Percentiles rank a stretch among this genome's conserved stretches.
Evolutionary conservation across 2,797 vertebrate species (phyloP).

Genomic region (Myotis myotis): DNA sequence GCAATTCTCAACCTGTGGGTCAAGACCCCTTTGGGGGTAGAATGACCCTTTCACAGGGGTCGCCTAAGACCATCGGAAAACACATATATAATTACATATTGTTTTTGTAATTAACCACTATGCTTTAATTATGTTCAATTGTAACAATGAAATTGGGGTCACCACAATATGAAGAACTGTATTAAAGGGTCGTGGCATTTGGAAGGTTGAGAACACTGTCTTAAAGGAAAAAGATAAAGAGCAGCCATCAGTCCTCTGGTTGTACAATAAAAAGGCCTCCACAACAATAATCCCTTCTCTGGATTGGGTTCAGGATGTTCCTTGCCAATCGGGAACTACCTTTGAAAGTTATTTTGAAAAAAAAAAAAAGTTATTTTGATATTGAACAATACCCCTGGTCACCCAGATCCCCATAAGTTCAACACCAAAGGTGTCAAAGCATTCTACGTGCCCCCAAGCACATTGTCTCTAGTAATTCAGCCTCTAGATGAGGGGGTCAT

Average conservation of each 20-base stretch:
- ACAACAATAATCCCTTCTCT: background rate
- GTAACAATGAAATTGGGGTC: too few species aligned
- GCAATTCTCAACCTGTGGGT: too few species aligned
- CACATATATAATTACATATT: too few species aligned
- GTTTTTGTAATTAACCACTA: too few species aligned
- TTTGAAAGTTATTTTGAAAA: background rate
- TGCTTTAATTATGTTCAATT: too few species aligned
- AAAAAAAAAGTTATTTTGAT: background rate
- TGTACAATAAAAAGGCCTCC: background rate
- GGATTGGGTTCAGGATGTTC: background rate
- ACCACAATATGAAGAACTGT: too few species aligned
- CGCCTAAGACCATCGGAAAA: too few species aligned
- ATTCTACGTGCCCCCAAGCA: background rate
- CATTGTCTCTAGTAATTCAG: background rate
- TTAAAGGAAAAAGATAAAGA: background rate
- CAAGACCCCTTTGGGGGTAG: too few species aligned
- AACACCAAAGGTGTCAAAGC: background rate
- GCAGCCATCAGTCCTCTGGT: background rate
- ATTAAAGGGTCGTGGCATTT: too few species aligned
- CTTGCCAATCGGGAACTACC: background rate
- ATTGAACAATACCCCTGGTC: background rate
- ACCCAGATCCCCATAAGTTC: background rate
- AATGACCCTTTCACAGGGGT: too few species aligned
- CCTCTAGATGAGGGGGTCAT: background rate
- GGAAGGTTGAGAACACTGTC: too few species aligned